phyloP scores from a whole-genome alignment of 2,113 vertebrate species.

The Thalassarche chlororhynchos region DNA sequence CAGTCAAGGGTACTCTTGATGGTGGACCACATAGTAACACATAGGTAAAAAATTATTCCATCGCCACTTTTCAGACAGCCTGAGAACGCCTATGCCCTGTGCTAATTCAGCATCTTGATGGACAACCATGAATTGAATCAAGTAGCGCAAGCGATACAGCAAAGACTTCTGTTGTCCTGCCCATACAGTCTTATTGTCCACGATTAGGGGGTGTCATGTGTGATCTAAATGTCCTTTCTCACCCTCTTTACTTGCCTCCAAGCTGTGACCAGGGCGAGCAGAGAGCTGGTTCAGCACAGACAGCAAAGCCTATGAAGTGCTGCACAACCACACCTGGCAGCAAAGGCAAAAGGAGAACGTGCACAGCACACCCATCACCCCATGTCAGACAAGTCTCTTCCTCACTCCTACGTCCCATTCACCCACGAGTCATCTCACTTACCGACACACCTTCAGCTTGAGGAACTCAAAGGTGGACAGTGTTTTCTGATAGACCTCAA shows the following conservation, averaged over 20 bases:
- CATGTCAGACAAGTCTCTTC: background rate
- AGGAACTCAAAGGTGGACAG: background rate
- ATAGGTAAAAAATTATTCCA: background rate
- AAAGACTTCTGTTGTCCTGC: background rate
- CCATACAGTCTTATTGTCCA: background rate
- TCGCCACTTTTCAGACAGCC: background rate
- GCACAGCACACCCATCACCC: too few relatives aligned
- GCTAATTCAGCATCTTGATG: background rate
- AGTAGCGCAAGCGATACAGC: background rate
- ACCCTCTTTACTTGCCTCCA: background rate
- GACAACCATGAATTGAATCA: background rate
- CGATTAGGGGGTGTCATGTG: background rate
- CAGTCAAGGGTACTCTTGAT: background rate
- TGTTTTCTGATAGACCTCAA: background rate
- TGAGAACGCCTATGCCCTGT: background rate
- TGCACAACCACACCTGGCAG: background rate
- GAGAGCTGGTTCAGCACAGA: background rate
- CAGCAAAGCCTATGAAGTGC: background rate
- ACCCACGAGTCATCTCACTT: background rate
- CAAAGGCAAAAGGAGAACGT: background rate
- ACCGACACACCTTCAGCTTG: background rate
- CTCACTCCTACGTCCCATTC: background rate
- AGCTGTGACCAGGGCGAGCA: background rate
- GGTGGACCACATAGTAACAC: background rate
- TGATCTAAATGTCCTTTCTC: background rate